Base-by-base conservation (phyloP, 2,888 invertebrate species). In the Nemotelus pantherinus region DNA sequence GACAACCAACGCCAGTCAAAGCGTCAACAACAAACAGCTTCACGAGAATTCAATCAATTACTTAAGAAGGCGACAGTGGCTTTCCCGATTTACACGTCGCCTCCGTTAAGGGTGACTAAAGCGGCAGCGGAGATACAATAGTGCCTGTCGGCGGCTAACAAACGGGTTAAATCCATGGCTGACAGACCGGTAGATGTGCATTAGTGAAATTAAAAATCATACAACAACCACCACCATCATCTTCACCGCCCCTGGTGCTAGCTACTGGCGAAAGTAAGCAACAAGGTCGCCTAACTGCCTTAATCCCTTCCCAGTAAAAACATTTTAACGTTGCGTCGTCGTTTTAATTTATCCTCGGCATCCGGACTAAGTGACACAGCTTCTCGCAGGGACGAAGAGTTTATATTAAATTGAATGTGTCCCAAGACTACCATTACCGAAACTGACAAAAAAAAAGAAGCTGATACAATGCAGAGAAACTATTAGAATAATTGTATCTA, bases 141-240 rank as follows among this genome's bases (percentile, higher is more conserved):
- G 39, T 53, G 39, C 44, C 44, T 43, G 53, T 53, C 6, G 70
- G 25, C 47, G 47, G 55, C 55, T 39, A 68, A 53, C 70, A 70
- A n/a, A 70, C 55, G 67, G 70, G 70, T 70, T 70, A 70, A 70
- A 50, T 53, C 53, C 55, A 39, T 41, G 55, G 53, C 41, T 70
- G 55, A n/a, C 7, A 6, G 53, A 41, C 4, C 9, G 6, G 60
- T 70, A 45, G 58, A 45, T 72, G 72, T 72, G 58, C 72, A 72
- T 72, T 72, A 72, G 58, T 60, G 58, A 60, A 72, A 72, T 72
- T 72, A 58, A 72, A 72, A 72, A 72, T 72, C 60, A 47, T 58
- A 58, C 58, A 39, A 25, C 47, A 44, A 44, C 9, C 25, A 57
- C 25, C 57, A 4, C 25, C 10, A 25, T 57, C 25, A 25, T 10